A percentile compares a stretch with the other conserved stretches of the same genome.
phyloP scores from a whole-genome alignment of 2,113 vertebrate genomes.

The Chunga burmeisteri region DNA sequence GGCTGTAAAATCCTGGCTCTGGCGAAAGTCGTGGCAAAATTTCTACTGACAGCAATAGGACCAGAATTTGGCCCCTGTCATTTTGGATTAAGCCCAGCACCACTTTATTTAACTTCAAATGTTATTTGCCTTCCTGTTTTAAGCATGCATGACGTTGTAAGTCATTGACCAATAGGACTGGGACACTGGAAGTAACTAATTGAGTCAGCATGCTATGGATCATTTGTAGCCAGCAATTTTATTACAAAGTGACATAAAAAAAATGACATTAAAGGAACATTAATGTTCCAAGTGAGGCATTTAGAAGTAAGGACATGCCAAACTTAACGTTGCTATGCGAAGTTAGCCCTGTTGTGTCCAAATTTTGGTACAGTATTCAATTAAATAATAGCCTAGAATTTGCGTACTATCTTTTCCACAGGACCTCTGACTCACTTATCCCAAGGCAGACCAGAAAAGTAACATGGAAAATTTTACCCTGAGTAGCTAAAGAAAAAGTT shows the following conservation, averaged over 20 bases:
- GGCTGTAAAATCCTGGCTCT: background rate
- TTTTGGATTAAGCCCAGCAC: background rate
- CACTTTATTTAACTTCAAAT: background rate
- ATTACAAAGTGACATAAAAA: background rate
- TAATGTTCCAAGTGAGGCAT: background rate
- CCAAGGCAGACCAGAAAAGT: background rate
- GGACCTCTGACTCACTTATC: slow-evolving; percentile 2
- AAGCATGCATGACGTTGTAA: background rate
- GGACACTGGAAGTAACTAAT: background rate
- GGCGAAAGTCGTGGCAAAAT: background rate
- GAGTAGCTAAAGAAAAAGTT: background rate
- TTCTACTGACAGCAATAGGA: background rate
- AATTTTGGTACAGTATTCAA: background rate
- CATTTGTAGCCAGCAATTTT: background rate
- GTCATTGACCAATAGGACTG: background rate
- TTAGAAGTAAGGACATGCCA: background rate
- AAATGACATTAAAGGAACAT: background rate
- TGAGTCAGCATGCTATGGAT: background rate
- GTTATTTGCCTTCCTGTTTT: background rate
- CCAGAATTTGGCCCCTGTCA: background rate
- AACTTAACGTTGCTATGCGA: background rate
- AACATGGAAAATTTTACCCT: background rate
- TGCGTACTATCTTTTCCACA: background rate
- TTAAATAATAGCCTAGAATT: slow-evolving; percentile 21
- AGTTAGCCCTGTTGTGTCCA: background rate